A percentile compares a stretch with the other conserved stretches of the same genome.
phyloP scores from a whole-genome alignment of 2,888 invertebrate genomes.

The Oligia latruncula region DNA sequence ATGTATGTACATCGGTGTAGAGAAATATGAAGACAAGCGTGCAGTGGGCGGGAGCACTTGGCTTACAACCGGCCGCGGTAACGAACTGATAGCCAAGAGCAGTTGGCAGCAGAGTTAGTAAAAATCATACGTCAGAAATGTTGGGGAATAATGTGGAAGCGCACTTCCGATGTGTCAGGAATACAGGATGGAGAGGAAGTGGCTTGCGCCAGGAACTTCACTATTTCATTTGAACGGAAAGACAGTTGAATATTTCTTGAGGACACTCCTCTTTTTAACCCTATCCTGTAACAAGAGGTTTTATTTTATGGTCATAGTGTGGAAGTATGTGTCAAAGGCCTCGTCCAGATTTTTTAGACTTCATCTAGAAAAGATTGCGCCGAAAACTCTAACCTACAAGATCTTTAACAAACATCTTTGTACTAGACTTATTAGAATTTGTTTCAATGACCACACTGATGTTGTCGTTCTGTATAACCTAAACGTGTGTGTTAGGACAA shows the following conservation, averaged over 20 bases:
- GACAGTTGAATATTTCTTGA: conserved; percentile 13
- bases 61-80: conserved; percentile 70
- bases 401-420: neutral
- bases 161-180: conserved; percentile 52
- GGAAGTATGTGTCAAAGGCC: neutral
- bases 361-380: neutral
- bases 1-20: conserved; percentile 51
- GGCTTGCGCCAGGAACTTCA: conserved; percentile 44
- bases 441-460: conserved; percentile 9
- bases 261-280: neutral
- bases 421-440: neutral
- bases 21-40: conserved; percentile 64
- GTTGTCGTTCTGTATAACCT: conserved; percentile 6
- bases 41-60: conserved; percentile 71
- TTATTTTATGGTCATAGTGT: neutral
- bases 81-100: conserved; percentile 73
- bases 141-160: conserved; percentile 57
- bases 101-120: conserved; percentile 71
- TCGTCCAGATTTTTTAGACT: neutral
- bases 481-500: neutral
- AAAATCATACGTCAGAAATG: conserved; percentile 68
- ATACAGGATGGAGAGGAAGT: conserved; percentile 50
- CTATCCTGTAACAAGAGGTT: neutral
- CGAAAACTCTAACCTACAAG: neutral
- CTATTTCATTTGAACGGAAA: conserved; percentile 38